A percentile compares a stretch with the other conserved stretches of the same genome.
These are phyloP conservation scores for Siniperca undulata DNA, from an alignment of 2,797 vertebrate genomes.

Conservation along the genomic window DNA sequence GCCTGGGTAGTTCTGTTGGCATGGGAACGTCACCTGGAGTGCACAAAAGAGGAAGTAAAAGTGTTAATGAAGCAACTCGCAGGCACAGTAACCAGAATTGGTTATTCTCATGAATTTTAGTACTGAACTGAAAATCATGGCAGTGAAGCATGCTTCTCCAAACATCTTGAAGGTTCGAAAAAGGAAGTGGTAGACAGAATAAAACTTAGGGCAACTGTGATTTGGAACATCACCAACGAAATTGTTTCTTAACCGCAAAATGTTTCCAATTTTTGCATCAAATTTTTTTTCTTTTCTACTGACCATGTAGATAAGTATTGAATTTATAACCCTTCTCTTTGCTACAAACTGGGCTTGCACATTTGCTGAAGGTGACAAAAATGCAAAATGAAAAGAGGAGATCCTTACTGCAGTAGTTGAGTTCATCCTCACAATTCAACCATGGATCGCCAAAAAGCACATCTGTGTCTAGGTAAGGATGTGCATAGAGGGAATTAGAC, in stretches of 20 bases:
- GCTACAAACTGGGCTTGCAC: background rate
- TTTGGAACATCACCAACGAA: background rate
- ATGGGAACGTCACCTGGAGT: constrained; percentile 42
- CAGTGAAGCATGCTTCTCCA: background rate
- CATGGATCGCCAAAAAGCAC: constrained; percentile 25
- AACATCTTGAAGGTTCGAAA: background rate
- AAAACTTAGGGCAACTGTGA: background rate
- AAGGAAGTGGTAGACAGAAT: background rate
- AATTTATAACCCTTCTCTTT: background rate
- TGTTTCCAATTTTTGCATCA: background rate
- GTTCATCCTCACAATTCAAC: constrained; percentile 4
- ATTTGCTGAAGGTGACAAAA: background rate
- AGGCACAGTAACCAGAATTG: background rate
- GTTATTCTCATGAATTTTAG: background rate
- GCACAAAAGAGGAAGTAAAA: constrained; percentile 47
- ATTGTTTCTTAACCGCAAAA: background rate
- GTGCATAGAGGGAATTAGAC: background rate
- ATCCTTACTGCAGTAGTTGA: constrained; percentile 52
- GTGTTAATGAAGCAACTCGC: constrained; percentile 17
- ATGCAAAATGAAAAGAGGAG: background rate
- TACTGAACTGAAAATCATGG: background rate
- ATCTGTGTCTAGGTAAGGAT: constrained; percentile 30
- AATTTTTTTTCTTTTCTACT: background rate
- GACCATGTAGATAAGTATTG: background rate
- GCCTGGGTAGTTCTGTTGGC: background rate